phyloP scores from a whole-genome alignment of 2,113 vertebrate species.

The Tringa solitaria region DNA sequence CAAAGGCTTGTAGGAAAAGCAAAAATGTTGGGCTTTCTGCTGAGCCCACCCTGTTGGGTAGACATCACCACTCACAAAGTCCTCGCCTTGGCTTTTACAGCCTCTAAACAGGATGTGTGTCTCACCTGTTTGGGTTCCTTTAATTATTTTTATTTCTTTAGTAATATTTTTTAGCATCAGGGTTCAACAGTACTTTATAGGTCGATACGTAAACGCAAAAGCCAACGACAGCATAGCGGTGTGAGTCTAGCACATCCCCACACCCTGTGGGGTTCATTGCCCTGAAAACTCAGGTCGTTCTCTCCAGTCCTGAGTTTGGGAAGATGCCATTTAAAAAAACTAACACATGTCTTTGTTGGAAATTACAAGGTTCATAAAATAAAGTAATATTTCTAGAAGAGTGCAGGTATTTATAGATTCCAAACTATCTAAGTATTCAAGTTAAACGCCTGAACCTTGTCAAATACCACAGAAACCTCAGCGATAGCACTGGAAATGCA shows the following conservation, averaged over 20 bases:
- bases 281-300: not conserved
- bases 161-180: not conserved
- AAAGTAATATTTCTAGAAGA: not conserved
- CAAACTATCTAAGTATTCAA: not conserved
- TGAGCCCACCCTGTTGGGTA: not conserved
- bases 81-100: not conserved
- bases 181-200: not conserved
- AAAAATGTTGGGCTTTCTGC: not conserved
- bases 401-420: slow-evolving; percentile 2
- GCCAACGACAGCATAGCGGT: not conserved
- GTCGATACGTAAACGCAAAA: not conserved
- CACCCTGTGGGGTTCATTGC: not conserved
- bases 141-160: not conserved
- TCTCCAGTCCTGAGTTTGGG: not conserved
- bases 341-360: not conserved
- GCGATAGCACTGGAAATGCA: not conserved
- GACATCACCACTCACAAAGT: not conserved
- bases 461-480: slow-evolving; percentile 12
- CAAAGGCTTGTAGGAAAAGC: not conserved
- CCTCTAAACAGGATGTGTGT: not conserved
- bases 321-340: not conserved
- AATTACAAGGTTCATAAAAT: not conserved
- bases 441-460: not conserved
- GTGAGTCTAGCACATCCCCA: not conserved
- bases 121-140: not conserved